Conservation (phyloP, 2,888 invertebrate species). For the Micropterix aruncella region DNA sequence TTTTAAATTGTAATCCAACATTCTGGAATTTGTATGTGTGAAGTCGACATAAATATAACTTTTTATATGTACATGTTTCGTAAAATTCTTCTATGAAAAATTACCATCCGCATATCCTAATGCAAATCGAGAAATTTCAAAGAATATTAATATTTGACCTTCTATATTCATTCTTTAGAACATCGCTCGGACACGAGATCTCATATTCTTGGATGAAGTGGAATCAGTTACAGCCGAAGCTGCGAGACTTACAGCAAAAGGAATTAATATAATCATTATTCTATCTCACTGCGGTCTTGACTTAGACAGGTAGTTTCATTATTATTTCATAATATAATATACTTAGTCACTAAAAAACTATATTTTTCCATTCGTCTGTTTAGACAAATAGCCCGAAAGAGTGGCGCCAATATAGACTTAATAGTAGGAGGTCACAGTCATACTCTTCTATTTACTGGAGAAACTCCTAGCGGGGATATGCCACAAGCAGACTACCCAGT, state of each 20-base stretch:
- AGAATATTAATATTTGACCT: no score
- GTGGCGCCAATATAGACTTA: slow-evolving; percentile 58
- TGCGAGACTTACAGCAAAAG: neutral
- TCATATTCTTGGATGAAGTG: neutral
- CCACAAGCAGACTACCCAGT: slow-evolving; percentile 57
- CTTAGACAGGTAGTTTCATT: neutral
- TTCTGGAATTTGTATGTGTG: no score
- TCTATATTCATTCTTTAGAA: no score
- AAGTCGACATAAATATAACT: no score
- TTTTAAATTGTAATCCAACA: no score
- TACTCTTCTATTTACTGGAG: slow-evolving; percentile 52
- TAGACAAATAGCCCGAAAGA: slow-evolving; percentile 49
- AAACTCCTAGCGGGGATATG: slow-evolving; percentile 34
- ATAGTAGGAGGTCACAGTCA: slow-evolving; percentile 79
- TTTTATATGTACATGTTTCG: no score
- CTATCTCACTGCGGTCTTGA: neutral
- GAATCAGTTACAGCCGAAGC: neutral
- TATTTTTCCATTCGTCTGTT: no score
- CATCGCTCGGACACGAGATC: neutral
- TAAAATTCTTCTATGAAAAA: no score
- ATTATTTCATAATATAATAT: no score
- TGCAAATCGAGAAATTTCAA: no score
- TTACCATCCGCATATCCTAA: no score
- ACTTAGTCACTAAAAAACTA: no score
- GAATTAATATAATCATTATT: neutral